Conservation (phyloP, 2,888 invertebrate genomes). For the Lithophane leautieri region DNA sequence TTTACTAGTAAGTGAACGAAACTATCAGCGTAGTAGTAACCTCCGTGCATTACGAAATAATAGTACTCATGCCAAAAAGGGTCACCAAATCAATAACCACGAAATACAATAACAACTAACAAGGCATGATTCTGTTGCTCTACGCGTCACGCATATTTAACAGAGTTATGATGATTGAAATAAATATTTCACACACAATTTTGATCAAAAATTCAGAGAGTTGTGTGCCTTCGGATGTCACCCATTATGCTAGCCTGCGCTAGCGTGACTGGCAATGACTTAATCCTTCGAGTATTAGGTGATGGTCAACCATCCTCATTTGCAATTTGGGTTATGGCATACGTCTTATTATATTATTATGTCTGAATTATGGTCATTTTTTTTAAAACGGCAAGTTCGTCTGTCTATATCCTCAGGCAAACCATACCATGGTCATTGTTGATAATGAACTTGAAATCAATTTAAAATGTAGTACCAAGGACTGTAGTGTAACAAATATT, state of each 20-base stretch:
- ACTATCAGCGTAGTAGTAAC: neutral
- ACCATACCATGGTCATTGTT: neutral
- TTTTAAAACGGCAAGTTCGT: conserved; percentile 10
- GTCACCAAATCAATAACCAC: conserved; percentile 47
- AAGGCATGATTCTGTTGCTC: conserved; percentile 19
- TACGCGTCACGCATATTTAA: conserved; percentile 29
- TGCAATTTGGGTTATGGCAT: conserved; percentile 59
- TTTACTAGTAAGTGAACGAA: neutral
- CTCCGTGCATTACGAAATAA: conserved; percentile 37
- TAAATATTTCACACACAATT: conserved; percentile 50
- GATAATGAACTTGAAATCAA: neutral
- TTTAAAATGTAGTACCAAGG: neutral
- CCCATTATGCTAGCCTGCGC: conserved; percentile 50
- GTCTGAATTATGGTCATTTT: conserved; percentile 12
- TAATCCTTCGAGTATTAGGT: conserved; percentile 66
- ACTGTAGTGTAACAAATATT: neutral
- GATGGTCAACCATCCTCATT: conserved; percentile 66
- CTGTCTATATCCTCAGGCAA: conserved; percentile 6
- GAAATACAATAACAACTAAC: conserved; percentile 44
- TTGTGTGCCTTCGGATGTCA: conserved; percentile 63
- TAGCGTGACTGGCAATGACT: conserved; percentile 64
- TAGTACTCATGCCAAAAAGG: conserved; percentile 23
- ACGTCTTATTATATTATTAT: conserved; percentile 31
- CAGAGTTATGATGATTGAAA: conserved; percentile 30
- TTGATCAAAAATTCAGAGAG: conserved; percentile 41